Evolutionary conservation across 1,140 invertebrate species (phyloP), one percentile per base, ranked within the genome.

Genomic region (Lanistes nyassanus): DNA sequence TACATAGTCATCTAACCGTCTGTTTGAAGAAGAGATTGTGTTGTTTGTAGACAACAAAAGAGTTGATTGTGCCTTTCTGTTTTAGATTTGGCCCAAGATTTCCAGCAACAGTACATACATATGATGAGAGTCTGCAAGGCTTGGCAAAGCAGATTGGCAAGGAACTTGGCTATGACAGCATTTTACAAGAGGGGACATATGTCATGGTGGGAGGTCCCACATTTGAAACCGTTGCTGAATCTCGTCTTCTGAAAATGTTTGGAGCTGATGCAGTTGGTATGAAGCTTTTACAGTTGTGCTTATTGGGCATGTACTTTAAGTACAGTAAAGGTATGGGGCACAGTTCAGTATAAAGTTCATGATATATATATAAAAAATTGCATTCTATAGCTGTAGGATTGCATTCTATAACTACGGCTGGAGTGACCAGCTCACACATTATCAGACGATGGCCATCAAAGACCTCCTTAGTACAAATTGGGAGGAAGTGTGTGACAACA

Each of bases 181-280:
- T 92, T 42, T 86, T 97, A 1, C 92, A 93, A 51, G 94, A 96
- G 85, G 97, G 97, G 0, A 94, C 97, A 13, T 98, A 98, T 86
- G 94, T 94, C 0, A 97, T 96, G 89, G 90, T 98, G 0, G 96
- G 96, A 3, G 97, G 97, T 13, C 97, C 97, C 0, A 95, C 94
- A 87, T 98, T 95, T 89, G 97, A 98, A 89, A 98, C 97, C 0
- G 94, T 97, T 0, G 95, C 96, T 9, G 97, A 98, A 89, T 88
- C 97, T n/a, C 93, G 92, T 75, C 93, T 96, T 89, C 89, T 98
- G n/a, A 92, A 93, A 80, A 92, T 93, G 89, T 89, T 97, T 56
- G 97, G 97, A 42, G 94, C 95, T n/a, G 96, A 98, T 88, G 95
- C 96, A 42, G 95, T 97, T n/a, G 97, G 93, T 94, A 80, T 89